Evolutionary conservation across 2,888 invertebrate genomes (phyloP), one percentile per base, ranked within the genome.

Genomic region (Limnephilus auricula): DNA sequence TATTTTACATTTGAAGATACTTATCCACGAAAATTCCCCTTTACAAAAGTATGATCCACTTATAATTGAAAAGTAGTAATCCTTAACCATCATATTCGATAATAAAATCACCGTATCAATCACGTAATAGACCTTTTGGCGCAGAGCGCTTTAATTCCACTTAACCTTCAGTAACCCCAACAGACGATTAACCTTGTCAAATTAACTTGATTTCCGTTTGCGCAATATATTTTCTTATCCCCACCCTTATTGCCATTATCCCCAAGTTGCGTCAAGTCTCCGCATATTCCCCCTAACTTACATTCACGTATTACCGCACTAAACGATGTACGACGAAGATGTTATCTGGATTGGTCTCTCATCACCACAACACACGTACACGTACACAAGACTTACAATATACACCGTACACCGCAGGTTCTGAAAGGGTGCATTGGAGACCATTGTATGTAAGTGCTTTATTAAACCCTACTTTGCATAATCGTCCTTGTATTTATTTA

Each of bases 391-490:
- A 50, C 50, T 13, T n/a, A n/a, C 25, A 31, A 30, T 30, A 3
- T 32, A 80, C 32, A 80, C 2, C 32, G 15, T 80, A 80, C 4
- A 80, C 15, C 3, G 13, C 32, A 80, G 32, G 32, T 15, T 83
- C 37, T 37, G 65, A n/a, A n/a, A 25, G 25, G 65, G 82, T 13
- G 86, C 50, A 50, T 65, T 12, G 50, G 45, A 86, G n/a, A 50
- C 32, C 30, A 50, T 31, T 45, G 50, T 86, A 18, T 18, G 50
- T 45, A 85, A 13, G 40, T 30, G 30, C n/a, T 50, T 9, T n/a
- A 45, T 31, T 50, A 37, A 86, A 40, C 88, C 78, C 37, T 79
- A n/a, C 88, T 88, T 88, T 88, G 15, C 79, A 79, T 88, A 79
- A 88, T 88, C 79, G 30, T 86, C 85, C 30, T 6, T 65, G 25